A percentile compares a stretch with the other conserved stretches of the same genome.
Conservation (phyloP, 1,140 invertebrate genomes). For the Melitaea cinxia region DNA sequence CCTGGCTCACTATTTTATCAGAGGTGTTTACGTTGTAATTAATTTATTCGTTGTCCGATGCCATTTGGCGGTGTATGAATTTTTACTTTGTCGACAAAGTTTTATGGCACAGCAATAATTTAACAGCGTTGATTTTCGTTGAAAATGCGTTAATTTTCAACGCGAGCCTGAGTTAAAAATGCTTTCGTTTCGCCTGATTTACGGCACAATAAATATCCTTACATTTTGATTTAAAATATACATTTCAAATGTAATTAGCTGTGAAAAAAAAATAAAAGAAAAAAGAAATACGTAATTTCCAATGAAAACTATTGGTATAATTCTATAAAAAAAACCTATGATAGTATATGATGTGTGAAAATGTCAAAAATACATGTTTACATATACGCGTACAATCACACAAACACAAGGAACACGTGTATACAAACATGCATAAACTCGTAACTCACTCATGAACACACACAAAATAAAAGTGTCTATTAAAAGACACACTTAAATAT, state of each 20-base stretch:
- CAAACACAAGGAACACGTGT: too few relatives aligned
- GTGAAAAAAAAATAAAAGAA: too few relatives aligned
- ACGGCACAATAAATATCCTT: conserved; percentile 18
- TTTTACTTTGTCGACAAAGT: conserved; percentile 45
- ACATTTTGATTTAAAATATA: conserved; percentile 21
- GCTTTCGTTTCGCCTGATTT: conserved; percentile 10
- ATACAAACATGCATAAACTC: too few relatives aligned
- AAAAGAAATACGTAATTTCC: too few relatives aligned
- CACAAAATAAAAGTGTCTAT: too few relatives aligned
- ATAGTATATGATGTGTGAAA: too few relatives aligned
- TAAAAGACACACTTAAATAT: too few relatives aligned
- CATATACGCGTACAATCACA: too few relatives aligned
- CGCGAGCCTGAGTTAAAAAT: conserved; percentile 14
- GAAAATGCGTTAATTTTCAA: conserved; percentile 28
- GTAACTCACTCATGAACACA: too few relatives aligned
- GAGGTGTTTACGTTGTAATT: conserved; percentile 46
- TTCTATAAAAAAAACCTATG: too few relatives aligned
- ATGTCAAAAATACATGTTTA: too few relatives aligned
- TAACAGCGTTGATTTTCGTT: conserved; percentile 24
- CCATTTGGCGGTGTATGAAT: conserved; percentile 37
- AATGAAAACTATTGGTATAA: too few relatives aligned
- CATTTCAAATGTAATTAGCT: not conserved
- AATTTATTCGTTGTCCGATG: conserved; percentile 49
- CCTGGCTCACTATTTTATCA: conserved; percentile 32
- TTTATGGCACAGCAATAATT: conserved; percentile 23